Conservation (phyloP, 2,888 invertebrate genomes). For the Drosophila prolongata region DNA sequence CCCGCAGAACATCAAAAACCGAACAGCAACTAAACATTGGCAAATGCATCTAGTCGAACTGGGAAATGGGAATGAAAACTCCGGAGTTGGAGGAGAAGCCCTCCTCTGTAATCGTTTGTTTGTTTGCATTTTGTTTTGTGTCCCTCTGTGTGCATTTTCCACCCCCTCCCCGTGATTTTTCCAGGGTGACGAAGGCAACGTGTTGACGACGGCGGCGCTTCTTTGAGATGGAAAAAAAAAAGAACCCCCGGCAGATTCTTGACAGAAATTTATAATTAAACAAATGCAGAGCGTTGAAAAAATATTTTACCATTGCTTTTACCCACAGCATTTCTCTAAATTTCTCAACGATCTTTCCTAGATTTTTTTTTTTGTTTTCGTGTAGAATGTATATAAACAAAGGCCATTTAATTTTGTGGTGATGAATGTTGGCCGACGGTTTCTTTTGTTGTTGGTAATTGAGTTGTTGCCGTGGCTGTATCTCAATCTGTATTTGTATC, state of each 20-base stretch:
- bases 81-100: conserved; percentile 28
- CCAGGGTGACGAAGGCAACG: conserved; percentile 60
- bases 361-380: conserved; percentile 2
- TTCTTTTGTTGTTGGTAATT: conserved; percentile 70
- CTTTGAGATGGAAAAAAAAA: conserved; percentile 52
- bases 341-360: conserved; percentile 56
- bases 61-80: conserved; percentile 23
- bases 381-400: conserved; percentile 71
- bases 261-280: conserved; percentile 79
- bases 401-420: conserved; percentile 76
- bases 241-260: conserved; percentile 56
- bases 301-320: conserved; percentile 71
- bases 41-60: conserved; percentile 58
- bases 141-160: conserved; percentile 44
- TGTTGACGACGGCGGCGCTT: conserved; percentile 70
- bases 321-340: conserved; percentile 71
- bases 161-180: conserved; percentile 4
- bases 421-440: conserved; percentile 72
- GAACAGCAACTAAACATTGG: conserved; percentile 57
- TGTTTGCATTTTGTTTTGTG: conserved; percentile 62
- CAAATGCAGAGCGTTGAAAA: conserved; percentile 74
- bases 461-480: conserved; percentile 55
- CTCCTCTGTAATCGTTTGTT: conserved; percentile 68
- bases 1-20: conserved; percentile 38
- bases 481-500: conserved; percentile 18